A percentile compares a stretch with the other conserved stretches of the same genome.
These are phyloP conservation scores for Cyprinodon variegatus DNA, from an alignment of 2,113 vertebrate genomes.

Conservation along the genomic window DNA sequence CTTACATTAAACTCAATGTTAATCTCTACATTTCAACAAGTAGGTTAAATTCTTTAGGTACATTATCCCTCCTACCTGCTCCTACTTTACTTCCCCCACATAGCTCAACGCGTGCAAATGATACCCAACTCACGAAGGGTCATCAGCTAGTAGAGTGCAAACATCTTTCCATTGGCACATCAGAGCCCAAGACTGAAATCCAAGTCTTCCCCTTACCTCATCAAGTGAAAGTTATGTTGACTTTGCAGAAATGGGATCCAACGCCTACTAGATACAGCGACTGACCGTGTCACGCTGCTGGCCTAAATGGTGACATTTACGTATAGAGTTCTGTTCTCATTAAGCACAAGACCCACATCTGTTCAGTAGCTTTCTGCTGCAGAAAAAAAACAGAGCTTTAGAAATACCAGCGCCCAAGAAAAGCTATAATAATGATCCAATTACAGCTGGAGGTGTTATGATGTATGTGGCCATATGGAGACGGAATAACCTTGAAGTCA, in stretches of 20 bases:
- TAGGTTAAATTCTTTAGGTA: not conserved
- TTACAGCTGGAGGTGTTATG: not conserved
- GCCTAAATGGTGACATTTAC: constrained; percentile 34
- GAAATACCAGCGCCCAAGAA: not conserved
- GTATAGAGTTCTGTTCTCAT: constrained; percentile 10
- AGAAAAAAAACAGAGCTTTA: not conserved
- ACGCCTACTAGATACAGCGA: constrained; percentile 10
- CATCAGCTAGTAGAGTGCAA: constrained; percentile 1
- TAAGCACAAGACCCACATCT: not conserved
- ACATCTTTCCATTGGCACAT: constrained; percentile 26
- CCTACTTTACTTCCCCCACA: not conserved
- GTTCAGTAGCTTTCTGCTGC: no score
- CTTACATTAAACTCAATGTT: not conserved
- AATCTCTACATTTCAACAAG: not conserved
- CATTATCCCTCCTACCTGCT: not conserved
- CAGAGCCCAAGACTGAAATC: constrained; percentile 15
- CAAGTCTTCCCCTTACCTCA: constrained; percentile 30
- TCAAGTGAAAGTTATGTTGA: constrained; percentile 26
- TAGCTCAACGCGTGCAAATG: not conserved
- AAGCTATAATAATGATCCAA: no score
- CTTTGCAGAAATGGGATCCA: constrained; percentile 41
- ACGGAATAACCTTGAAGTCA: not conserved
- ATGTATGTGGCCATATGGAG: not conserved
- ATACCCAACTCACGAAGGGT: constrained; percentile 2
- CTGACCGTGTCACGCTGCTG: not conserved